Evolutionary conservation across 2,888 invertebrate species (phyloP).

Genomic region (Mythimna ferrago): DNA sequence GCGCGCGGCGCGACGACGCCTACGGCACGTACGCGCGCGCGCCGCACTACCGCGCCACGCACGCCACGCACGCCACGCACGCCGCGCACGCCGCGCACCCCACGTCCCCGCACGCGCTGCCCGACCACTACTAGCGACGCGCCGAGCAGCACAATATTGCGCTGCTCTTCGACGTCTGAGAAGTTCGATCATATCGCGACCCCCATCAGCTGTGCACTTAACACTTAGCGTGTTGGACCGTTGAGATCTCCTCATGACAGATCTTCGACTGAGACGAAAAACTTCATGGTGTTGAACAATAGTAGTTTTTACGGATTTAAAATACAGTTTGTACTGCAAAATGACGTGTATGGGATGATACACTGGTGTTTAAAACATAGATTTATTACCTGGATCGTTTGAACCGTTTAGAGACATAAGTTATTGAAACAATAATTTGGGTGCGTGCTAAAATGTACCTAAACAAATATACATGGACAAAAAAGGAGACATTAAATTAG

Average conservation of each 20-base stretch:
- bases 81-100: conserved; percentile 85
- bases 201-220: not conserved
- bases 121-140: conserved; percentile 89
- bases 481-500: conserved; percentile 6
- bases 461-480: conserved; percentile 13
- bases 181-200: not conserved
- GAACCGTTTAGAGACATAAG: not conserved
- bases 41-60: conserved; percentile 76
- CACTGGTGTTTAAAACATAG: conserved; percentile 17
- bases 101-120: conserved; percentile 66
- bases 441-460: conserved; percentile 61
- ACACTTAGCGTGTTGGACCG: conserved; percentile 1
- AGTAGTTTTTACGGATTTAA: conserved; percentile 22
- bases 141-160: conserved; percentile 89
- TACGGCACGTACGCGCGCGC: conserved; percentile 54
- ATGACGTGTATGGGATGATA: conserved; percentile 4
- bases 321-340: conserved; percentile 16
- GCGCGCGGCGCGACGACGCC: conserved; percentile 61
- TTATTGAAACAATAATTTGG: conserved; percentile 20
- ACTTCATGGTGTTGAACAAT: conserved; percentile 38
- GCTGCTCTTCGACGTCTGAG: conserved; percentile 88
- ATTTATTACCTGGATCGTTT: conserved; percentile 11
- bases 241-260: not conserved
- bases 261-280: conserved; percentile 20
- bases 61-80: conserved; percentile 45